A percentile compares a stretch with the other conserved stretches of the same genome.
phyloP scores from a whole-genome alignment of 2,888 invertebrate genomes.

The Melangyna quadrimaculata region DNA sequence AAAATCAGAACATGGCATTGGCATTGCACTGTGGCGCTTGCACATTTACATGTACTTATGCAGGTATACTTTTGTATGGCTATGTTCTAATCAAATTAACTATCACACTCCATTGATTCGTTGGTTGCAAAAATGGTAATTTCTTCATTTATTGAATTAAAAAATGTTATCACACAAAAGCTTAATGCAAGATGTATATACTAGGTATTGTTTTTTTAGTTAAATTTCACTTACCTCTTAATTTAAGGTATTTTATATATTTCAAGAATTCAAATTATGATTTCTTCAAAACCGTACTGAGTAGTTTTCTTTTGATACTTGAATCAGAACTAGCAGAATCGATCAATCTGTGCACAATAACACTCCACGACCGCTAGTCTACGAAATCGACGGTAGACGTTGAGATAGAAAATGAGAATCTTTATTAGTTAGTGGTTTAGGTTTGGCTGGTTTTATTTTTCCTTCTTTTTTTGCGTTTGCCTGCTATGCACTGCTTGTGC shows the following conservation, averaged over 20 bases:
- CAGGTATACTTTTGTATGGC: not conserved
- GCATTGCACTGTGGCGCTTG: not conserved
- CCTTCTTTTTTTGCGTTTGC: not conserved
- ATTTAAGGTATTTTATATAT: not conserved
- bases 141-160: not conserved
- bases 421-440: not conserved
- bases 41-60: too few species aligned
- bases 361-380: not conserved
- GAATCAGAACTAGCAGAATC: not conserved
- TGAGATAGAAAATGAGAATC: not conserved
- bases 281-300: not conserved
- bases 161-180: not conserved
- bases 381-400: not conserved
- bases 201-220: not conserved
- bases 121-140: not conserved
- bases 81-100: not conserved
- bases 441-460: not conserved
- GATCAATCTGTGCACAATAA: slow-evolving; percentile 1
- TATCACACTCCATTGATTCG: not conserved
- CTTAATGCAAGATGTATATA: too few species aligned
- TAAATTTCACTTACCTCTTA: not conserved
- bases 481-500: slow-evolving; percentile 5
- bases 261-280: not conserved
- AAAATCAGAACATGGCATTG: not conserved
- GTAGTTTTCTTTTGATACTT: not conserved